These are phyloP conservation scores for Solen grandis DNA, from an alignment of 1,140 invertebrate genomes.

Conservation along the genomic window DNA sequence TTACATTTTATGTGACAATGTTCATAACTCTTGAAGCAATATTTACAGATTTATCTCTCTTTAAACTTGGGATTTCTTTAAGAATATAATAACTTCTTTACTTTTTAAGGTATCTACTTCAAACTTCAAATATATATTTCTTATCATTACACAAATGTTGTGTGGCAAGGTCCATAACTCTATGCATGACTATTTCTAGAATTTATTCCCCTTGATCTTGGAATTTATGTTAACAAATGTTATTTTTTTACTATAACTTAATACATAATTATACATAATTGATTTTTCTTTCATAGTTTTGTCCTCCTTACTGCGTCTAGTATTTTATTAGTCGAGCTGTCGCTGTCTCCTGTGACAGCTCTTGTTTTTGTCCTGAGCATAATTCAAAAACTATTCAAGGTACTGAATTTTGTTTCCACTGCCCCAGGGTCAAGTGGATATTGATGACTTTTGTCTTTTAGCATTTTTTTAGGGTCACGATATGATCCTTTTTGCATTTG, in stretches of 20 bases:
- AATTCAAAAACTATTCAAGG: conserved; percentile 18
- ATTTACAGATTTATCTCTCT: too few relatives aligned
- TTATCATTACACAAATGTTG: too few relatives aligned
- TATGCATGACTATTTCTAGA: conserved; percentile 20
- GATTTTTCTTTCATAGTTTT: too few relatives aligned
- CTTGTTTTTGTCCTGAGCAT: conserved; percentile 20
- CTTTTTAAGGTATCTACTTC: conserved; percentile 21
- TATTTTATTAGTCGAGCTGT: too few relatives aligned
- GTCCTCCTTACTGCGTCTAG: too few relatives aligned
- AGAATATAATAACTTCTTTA: conserved; percentile 16
- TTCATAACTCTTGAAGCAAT: too few relatives aligned
- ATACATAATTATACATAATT: too few relatives aligned
- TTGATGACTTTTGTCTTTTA: conserved; percentile 21
- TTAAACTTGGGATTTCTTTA: too few relatives aligned
- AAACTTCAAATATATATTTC: too few relatives aligned
- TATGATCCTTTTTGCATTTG: conserved; percentile 18
- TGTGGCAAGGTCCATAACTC: conserved; percentile 6
- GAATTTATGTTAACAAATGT: too few relatives aligned
- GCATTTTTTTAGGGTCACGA: conserved; percentile 2
- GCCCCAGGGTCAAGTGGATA: conserved; percentile 18
- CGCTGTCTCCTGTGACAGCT: conserved; percentile 2
- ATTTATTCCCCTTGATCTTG: too few relatives aligned
- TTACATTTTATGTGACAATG: conserved; percentile 8
- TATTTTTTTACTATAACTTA: too few relatives aligned
- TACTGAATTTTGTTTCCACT: conserved; percentile 21